Evolutionary conservation across 2,888 invertebrate species (phyloP).

Genomic region (Brachypterus glaber): DNA sequence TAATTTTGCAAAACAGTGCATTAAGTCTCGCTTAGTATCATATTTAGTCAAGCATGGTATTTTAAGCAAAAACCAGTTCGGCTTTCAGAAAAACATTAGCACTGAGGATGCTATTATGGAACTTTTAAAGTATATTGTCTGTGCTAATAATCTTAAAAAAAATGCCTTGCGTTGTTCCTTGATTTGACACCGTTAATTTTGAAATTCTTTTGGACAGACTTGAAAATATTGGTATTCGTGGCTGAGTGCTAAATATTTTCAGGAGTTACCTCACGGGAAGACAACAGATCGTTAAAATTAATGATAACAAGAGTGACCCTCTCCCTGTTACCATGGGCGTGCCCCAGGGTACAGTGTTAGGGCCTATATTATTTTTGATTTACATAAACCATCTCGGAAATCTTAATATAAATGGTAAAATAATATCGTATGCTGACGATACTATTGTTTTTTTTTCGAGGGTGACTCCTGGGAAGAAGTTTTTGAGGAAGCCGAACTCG

Average conservation of each 20-base stretch:
- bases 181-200: background rate
- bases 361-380: too few species aligned
- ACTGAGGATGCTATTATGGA: slow-evolving; percentile 6
- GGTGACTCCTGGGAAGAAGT: background rate
- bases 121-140: background rate
- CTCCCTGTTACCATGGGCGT: background rate
- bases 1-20: background rate
- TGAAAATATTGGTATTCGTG: background rate
- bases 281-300: background rate
- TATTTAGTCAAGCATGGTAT: background rate
- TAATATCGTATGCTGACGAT: background rate
- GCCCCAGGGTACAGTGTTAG: background rate
- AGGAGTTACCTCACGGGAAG: background rate
- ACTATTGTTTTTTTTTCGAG: background rate
- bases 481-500: background rate
- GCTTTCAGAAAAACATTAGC: too few species aligned
- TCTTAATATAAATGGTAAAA: background rate
- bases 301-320: background rate
- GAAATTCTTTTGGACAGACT: background rate
- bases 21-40: background rate
- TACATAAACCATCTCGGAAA: background rate
- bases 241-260: background rate
- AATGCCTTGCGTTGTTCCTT: background rate
- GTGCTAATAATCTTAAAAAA: background rate
- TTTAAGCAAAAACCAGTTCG: slow-evolving; percentile 7